These are phyloP conservation scores for Rhorus exstirpatorius DNA, from an alignment of 2,888 invertebrate genomes.

Conservation along the genomic window DNA sequence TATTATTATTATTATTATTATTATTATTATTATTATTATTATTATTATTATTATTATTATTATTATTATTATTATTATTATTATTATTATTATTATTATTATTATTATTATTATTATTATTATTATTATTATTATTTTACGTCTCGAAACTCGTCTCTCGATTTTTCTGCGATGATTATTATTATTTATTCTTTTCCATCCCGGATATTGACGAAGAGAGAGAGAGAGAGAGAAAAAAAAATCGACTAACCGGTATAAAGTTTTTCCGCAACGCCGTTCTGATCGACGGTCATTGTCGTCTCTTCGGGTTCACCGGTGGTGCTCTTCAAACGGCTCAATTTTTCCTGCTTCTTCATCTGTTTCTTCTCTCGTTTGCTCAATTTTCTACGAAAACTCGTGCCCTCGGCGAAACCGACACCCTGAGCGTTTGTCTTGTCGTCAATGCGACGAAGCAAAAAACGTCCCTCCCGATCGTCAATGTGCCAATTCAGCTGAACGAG, in stretches of 20 bases:
- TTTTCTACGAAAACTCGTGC: constrained; percentile 95
- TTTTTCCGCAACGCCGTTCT: constrained; percentile 95
- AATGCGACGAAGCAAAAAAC: constrained; percentile 96
- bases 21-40: no score
- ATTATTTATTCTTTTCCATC: no score
- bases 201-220: not conserved
- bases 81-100: no score
- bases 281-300: constrained; percentile 89
- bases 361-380: constrained; percentile 99
- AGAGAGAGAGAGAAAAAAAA: not conserved
- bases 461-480: constrained; percentile 98
- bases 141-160: not conserved
- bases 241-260: constrained; percentile 91
- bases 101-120: no score
- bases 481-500: constrained; percentile 99
- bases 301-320: constrained; percentile 87
- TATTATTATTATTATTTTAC: no score
- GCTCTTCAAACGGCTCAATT: constrained; percentile 92
- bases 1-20: no score
- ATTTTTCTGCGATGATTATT: not conserved
- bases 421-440: constrained; percentile 93
- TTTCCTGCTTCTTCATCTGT: constrained; percentile 98
- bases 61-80: no score
- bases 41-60: no score
- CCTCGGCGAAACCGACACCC: constrained; percentile 90